Conservation (phyloP, 2,797 vertebrate species). For the Sebastes diaconus region DNA sequence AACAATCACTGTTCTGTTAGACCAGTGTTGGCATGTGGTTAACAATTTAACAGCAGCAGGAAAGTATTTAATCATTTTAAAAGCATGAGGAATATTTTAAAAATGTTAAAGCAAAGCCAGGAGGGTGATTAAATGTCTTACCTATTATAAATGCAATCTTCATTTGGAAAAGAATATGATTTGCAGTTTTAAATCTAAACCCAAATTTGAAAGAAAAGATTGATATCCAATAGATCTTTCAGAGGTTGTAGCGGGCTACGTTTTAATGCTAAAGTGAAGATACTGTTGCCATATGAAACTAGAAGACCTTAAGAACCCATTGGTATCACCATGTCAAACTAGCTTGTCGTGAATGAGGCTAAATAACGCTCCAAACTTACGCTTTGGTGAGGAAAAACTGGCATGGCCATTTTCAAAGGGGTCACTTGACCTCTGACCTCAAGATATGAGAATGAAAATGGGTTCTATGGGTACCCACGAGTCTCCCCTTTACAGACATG, state of each 20-base stretch:
- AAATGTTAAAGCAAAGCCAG: neutral
- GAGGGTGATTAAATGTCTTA: neutral
- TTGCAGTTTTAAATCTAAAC: neutral
- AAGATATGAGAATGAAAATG: too few species aligned
- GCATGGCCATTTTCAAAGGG: too few species aligned
- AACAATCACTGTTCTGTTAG: neutral
- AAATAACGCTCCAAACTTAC: too few species aligned
- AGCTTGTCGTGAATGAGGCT: too few species aligned
- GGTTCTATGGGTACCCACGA: too few species aligned
- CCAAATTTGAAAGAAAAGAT: neutral
- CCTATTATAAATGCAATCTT: neutral
- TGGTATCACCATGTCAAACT: too few species aligned
- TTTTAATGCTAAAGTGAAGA: too few species aligned
- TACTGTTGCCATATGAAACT: too few species aligned
- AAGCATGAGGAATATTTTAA: neutral
- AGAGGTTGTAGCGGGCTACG: rapidly evolving
- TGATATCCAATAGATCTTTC: neutral
- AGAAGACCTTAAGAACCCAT: rapidly evolving
- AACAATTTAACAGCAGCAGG: neutral
- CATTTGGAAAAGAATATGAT: neutral
- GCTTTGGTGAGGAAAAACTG: too few species aligned
- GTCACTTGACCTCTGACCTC: too few species aligned
- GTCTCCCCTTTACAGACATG: too few species aligned
- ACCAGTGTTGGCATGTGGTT: neutral
- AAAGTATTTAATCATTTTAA: slow-evolving; percentile 9